These are phyloP conservation scores for Phallusia fumigata DNA, from an alignment of 23 tunicate species.

Conservation along the genomic window DNA sequence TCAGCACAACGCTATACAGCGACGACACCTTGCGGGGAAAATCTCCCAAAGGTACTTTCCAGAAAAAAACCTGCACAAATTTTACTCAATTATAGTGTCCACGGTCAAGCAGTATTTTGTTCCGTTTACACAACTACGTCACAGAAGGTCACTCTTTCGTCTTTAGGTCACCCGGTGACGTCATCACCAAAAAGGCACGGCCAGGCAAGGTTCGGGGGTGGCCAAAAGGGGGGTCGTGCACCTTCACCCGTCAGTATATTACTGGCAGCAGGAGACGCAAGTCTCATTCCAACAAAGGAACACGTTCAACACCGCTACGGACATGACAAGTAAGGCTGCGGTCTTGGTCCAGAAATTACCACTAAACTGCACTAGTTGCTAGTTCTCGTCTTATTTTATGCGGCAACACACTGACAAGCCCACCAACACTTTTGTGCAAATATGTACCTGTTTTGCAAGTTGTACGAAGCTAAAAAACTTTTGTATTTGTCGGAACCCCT, in stretches of 20 bases:
- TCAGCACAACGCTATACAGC: background rate
- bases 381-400: no score
- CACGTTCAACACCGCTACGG: background rate
- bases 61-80: no score
- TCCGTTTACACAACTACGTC: background rate
- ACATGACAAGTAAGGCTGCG: background rate
- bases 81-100: no score
- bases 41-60: conserved; percentile 4
- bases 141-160: no score
- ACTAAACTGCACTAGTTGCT: no score
- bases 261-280: conserved; percentile 32
- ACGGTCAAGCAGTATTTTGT: background rate
- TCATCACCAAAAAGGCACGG: background rate
- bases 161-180: background rate
- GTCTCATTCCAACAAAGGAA: conserved; percentile 6
- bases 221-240: conserved; percentile 15
- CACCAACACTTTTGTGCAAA: no score
- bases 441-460: no score
- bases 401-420: no score
- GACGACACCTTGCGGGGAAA: conserved; percentile 15
- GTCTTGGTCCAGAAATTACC: background rate
- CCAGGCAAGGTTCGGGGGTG: background rate
- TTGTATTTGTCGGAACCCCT: no score
- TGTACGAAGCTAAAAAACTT: no score
- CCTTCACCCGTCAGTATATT: conserved; percentile 76